Base-by-base conservation (phyloP, 2,888 invertebrate species). In the Notocelia uddmanniana region DNA sequence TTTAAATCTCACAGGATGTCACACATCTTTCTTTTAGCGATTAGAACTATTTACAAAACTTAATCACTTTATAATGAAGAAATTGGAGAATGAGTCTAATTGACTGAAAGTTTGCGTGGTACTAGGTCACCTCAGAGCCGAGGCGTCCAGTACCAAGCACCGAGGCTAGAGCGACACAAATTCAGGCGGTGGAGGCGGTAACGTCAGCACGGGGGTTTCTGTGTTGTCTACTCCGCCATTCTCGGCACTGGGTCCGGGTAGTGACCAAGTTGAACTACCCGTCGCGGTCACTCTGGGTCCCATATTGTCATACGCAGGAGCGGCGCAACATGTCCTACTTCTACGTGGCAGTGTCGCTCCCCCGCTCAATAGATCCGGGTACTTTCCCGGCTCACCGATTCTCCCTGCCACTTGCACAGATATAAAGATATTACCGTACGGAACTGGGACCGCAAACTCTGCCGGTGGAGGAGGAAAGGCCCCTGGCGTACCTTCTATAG, bases 261-360 rank as follows among this genome's bases (percentile, higher is more conserved):
- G 91, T 19, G 97, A 97, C 85, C 98, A 95, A 13, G 97, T 97
- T 0, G 98, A 92, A 95, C 97, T 83, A 95, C 98, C 88, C 0
- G 97, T 97, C 15, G 97, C 98, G n/a, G 98, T 98, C 67, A 98
- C 97, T 80, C 98, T 95, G 50, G 97, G 97, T 0, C 98, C 98
- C 97, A 98, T 97, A 89, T 98, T 98, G 89, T 98, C 98, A 86
- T 98, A 98, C 64, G 97, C 97, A 45, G 96, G 96, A 76, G 91
- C 94, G 45, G 93, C 89, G 85, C 91, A 95, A 76, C 91, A 94
- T 54, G 88, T 90, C 73, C 92, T 84, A 76, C 85, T 91, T 63
- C 95, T 85, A 67, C 95, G 84, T 10, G 95, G 95, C 52, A 94
- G 78, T 70, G 94, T 91, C 31, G 93, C 89, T 71, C 90, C 88